Evolutionary conservation across 1,140 invertebrate species (phyloP).

Genomic region (Eurosta solidaginis): DNA sequence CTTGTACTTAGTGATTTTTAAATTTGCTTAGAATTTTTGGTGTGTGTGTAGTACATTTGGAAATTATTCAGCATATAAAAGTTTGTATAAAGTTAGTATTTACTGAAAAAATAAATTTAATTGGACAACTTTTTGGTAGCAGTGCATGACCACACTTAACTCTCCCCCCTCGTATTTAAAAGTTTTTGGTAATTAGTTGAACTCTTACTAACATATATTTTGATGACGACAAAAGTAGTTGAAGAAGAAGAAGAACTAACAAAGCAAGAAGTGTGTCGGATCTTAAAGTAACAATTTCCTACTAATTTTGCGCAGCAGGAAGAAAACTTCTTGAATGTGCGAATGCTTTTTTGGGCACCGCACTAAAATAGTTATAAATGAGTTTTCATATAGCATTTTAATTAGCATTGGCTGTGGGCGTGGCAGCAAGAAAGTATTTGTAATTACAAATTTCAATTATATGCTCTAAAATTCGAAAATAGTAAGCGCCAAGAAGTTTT

Average conservation of each 20-base stretch:
- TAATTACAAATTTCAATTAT: neutral
- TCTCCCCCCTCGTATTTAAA: neutral
- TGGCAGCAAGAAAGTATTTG: neutral
- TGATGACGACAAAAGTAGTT: no score
- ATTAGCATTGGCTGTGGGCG: neutral
- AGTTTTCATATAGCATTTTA: neutral
- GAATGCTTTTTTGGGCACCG: neutral
- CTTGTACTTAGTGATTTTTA: no score
- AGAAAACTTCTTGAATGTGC: neutral
- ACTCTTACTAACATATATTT: no score
- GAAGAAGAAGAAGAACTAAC: no score
- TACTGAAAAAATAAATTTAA: constrained; percentile 4
- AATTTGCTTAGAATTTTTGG: no score
- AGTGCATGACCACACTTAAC: neutral
- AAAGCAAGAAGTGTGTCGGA: neutral
- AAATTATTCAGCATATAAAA: no score
- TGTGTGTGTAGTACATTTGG: neutral
- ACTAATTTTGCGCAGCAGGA: neutral
- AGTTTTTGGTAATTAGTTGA: neutral
- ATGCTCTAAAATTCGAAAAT: no score
- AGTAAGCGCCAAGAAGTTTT: no score
- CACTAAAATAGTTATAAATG: constrained; percentile 10
- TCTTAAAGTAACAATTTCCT: neutral
- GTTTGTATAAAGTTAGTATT: no score
- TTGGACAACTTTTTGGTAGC: neutral